phyloP scores from a whole-genome alignment of 2,797 vertebrate genomes.

The Sebastiscus albofasciatus region DNA sequence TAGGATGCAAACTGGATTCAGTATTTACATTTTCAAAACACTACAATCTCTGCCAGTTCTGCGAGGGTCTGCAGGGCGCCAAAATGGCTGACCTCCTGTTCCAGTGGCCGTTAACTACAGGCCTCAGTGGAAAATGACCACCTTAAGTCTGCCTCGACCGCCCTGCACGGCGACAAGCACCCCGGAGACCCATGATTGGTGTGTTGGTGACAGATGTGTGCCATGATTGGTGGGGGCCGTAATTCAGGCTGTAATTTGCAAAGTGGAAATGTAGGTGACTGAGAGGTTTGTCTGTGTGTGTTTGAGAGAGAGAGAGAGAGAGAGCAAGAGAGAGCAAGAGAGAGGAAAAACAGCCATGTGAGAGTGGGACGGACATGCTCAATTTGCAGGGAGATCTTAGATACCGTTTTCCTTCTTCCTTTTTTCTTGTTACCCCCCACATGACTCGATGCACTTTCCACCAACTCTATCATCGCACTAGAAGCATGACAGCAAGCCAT shows the following conservation, averaged over 20 bases:
- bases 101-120: constrained; percentile 81
- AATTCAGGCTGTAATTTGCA: constrained; percentile 80
- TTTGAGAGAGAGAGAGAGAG: not conserved
- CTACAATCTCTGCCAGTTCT: constrained; percentile 24
- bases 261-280: constrained; percentile 78
- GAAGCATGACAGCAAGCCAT: constrained; percentile 4
- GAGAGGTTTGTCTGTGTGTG: constrained; percentile 40
- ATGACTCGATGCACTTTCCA: constrained; percentile 12
- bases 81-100: constrained; percentile 70
- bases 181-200: constrained; percentile 67
- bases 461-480: constrained; percentile 3
- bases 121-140: constrained; percentile 78
- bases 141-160: constrained; percentile 64
- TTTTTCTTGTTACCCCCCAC: constrained; percentile 5
- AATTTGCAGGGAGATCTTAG: constrained; percentile 25
- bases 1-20: constrained; percentile 29
- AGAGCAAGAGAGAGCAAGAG: not conserved
- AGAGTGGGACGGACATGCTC: constrained; percentile 16
- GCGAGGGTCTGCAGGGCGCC: constrained; percentile 65
- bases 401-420: constrained; percentile 31
- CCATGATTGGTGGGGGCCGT: constrained; percentile 75
- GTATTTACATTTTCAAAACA: constrained; percentile 53
- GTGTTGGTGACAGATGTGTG: constrained; percentile 68
- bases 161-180: constrained; percentile 61
- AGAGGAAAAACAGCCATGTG: constrained; percentile 6